A percentile compares a stretch with the other conserved stretches of the same genome.
phyloP scores from a whole-genome alignment of 1,140 invertebrate species.

The Ostrea edulis region DNA sequence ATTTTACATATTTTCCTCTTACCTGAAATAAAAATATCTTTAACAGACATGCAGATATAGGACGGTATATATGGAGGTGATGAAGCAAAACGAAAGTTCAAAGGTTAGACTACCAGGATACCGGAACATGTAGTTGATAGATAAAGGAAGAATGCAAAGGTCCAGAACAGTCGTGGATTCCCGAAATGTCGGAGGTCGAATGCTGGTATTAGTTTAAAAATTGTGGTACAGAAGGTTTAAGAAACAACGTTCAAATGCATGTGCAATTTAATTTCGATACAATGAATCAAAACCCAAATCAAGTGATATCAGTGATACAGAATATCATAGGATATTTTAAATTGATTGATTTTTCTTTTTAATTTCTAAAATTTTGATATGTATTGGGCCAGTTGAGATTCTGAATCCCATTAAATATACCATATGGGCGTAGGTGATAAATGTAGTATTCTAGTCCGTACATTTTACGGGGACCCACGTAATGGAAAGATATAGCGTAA shows the following conservation, averaged over 20 bases:
- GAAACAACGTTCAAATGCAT: no score
- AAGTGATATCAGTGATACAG: no score
- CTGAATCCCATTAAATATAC: slow-evolving; percentile 60
- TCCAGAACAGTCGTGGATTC: background rate
- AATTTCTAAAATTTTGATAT: no score
- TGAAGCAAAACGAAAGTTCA: background rate
- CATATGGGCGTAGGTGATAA: slow-evolving; percentile 67
- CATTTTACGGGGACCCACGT: slow-evolving; percentile 89
- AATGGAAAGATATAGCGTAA: slow-evolving; percentile 97
- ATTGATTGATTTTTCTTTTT: no score
- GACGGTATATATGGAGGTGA: background rate
- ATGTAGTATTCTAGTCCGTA: slow-evolving; percentile 67
- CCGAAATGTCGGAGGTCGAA: background rate
- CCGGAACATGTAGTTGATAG: no score
- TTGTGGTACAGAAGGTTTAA: no score
- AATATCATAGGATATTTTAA: no score
- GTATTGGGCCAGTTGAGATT: slow-evolving; percentile 55
- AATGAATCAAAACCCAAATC: no score
- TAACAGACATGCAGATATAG: background rate
- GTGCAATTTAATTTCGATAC: no score
- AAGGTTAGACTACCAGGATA: no score
- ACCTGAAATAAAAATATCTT: background rate
- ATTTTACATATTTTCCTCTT: background rate
- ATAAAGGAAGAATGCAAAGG: background rate
- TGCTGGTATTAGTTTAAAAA: background rate